Percentiles rank a stretch among this genome's conserved stretches.
These are phyloP conservation scores for Erebia ligea DNA, from an alignment of 2,888 invertebrate species.

Conservation along the genomic window DNA sequence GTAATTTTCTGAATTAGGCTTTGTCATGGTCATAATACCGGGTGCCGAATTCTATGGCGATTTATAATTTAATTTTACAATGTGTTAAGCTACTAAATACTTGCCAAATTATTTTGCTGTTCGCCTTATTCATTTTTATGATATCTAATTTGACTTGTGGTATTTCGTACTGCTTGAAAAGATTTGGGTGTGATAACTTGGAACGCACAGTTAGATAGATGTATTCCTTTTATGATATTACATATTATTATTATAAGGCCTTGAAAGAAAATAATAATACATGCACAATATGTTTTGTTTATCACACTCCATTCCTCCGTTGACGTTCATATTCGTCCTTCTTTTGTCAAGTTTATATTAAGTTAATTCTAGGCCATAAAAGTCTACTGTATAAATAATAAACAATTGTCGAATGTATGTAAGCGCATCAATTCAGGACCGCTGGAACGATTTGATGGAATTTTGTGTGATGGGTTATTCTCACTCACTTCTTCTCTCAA, in stretches of 20 bases:
- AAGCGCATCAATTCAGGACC: too few species aligned
- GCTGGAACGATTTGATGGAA: too few species aligned
- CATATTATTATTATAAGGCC: not conserved
- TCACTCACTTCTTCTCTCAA: too few species aligned
- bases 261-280: not conserved
- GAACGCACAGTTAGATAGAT: conserved; percentile 17
- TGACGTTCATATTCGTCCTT: not conserved
- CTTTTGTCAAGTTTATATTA: not conserved
- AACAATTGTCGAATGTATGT: too few species aligned
- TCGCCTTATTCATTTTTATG: conserved; percentile 44
- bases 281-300: too few species aligned
- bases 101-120: conserved; percentile 47
- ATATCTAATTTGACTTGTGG: conserved; percentile 52
- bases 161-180: conserved; percentile 42
- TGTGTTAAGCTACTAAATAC: conserved; percentile 44
- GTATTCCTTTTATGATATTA: conserved; percentile 7
- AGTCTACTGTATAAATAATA: too few species aligned
- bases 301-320: too few species aligned
- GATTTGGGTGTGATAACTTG: conserved; percentile 35
- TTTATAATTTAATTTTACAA: conserved; percentile 44
- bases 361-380: not conserved
- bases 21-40: conserved; percentile 16
- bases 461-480: too few species aligned
- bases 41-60: conserved; percentile 34
- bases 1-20: conserved; percentile 7